These are phyloP conservation scores for Drosophila suzukii DNA, from an alignment of 1,140 invertebrate species.

Conservation along the genomic window DNA sequence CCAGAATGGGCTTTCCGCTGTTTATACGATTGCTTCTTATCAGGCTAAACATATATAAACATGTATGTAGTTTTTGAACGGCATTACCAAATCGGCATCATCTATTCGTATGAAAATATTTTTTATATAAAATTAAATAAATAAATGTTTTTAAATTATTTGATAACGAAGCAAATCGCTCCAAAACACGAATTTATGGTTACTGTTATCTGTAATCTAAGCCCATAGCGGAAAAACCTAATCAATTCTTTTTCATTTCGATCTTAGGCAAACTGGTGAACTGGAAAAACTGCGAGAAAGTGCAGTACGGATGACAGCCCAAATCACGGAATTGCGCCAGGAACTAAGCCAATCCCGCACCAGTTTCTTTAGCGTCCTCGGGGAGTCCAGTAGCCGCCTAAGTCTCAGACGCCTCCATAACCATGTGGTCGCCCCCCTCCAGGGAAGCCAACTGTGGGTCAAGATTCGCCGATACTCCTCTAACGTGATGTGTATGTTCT, in stretches of 20 bases:
- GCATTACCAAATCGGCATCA: too few species aligned
- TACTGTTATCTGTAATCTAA: too few species aligned
- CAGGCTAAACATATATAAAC: background rate
- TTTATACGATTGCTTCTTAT: background rate
- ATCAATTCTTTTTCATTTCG: background rate
- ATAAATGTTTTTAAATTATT: too few species aligned
- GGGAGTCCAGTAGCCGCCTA: background rate
- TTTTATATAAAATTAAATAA: too few species aligned
- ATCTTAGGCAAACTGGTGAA: slow-evolving; percentile 1
- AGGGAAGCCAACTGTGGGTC: background rate
- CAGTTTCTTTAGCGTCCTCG: background rate
- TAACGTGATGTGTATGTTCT: slow-evolving; percentile 5
- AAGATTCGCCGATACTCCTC: slow-evolving; percentile 4
- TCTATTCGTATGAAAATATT: too few species aligned
- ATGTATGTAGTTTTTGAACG: background rate
- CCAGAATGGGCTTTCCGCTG: too few species aligned
- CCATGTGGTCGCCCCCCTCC: background rate
- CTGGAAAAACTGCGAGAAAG: slow-evolving; percentile 8
- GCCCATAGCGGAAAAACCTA: too few species aligned
- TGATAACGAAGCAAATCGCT: too few species aligned
- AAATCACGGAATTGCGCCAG: slow-evolving; percentile 12
- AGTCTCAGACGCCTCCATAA: background rate
- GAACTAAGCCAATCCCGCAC: slow-evolving; percentile 1
- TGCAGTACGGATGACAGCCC: background rate
- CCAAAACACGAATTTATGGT: too few species aligned